Conservation (phyloP, 2,113 vertebrate species). For the Burhinus bistriatus region DNA sequence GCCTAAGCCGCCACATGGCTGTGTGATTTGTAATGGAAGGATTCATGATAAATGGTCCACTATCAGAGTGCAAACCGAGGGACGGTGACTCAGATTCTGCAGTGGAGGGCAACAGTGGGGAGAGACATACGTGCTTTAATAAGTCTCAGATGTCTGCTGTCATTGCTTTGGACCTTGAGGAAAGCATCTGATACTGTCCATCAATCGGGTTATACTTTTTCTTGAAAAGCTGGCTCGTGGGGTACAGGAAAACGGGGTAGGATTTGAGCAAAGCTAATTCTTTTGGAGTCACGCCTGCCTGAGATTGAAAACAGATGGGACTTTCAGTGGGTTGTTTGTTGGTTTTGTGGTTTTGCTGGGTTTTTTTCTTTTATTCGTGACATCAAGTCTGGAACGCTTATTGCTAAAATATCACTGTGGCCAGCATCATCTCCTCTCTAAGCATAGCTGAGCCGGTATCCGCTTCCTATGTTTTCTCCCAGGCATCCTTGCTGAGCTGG, state of each 20-base stretch:
- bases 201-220: not conserved
- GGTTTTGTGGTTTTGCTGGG: constrained; percentile 8
- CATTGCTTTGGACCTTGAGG: not conserved
- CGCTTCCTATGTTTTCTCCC: not conserved
- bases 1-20: not conserved
- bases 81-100: not conserved
- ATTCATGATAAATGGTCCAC: not conserved
- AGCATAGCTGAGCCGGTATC: not conserved
- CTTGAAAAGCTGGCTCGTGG: constrained; percentile 10
- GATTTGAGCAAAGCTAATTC: constrained; percentile 9
- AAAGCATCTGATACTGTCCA: constrained; percentile 10
- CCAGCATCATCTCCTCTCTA: not conserved
- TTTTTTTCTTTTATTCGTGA: not conserved
- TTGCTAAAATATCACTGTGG: not conserved
- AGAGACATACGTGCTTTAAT: not conserved
- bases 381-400: not conserved
- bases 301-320: constrained; percentile 25
- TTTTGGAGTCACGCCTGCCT: not conserved
- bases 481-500: not conserved
- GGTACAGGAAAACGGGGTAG: not conserved
- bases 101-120: not conserved
- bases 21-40: constrained; percentile 44
- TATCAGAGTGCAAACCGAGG: not conserved
- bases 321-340: constrained; percentile 11
- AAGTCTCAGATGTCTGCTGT: not conserved